Conservation (phyloP, 2,113 vertebrate species). For the Perccottus glenii region DNA sequence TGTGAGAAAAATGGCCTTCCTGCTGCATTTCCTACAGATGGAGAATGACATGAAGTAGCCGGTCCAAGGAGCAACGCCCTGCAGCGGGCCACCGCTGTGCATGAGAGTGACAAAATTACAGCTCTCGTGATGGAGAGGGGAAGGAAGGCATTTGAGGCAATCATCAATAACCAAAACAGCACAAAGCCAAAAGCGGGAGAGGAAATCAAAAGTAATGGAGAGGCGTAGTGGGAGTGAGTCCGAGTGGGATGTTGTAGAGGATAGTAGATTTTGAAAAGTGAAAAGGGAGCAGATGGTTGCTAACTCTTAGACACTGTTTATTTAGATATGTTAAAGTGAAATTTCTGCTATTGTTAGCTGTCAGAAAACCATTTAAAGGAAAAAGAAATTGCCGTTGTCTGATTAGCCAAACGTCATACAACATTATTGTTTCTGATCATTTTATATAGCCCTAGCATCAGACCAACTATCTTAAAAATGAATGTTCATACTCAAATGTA, state of each 20-base stretch:
- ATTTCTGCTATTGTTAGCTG: no score
- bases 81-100: slow-evolving; percentile 17
- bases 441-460: no score
- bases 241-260: background rate
- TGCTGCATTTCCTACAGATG: slow-evolving; percentile 40
- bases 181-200: slow-evolving; percentile 35
- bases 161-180: slow-evolving; percentile 61
- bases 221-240: slow-evolving; percentile 12
- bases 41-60: slow-evolving; percentile 31
- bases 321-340: no score
- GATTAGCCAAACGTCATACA: no score
- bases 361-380: no score
- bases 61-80: slow-evolving; percentile 27
- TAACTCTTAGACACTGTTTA: no score
- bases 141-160: slow-evolving; percentile 55
- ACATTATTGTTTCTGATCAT: no score
- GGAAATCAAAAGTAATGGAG: slow-evolving; percentile 39
- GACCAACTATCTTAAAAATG: no score
- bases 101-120: slow-evolving; percentile 55
- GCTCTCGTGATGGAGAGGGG: slow-evolving; percentile 45
- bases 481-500: no score
- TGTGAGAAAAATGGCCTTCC: slow-evolving; percentile 34
- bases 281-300: no score
- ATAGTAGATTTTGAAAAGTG: slow-evolving; percentile 3
- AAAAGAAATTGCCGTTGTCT: no score